These are phyloP conservation scores for Canis aureus DNA, from an alignment of 2,113 vertebrate species.

Conservation along the genomic window DNA sequence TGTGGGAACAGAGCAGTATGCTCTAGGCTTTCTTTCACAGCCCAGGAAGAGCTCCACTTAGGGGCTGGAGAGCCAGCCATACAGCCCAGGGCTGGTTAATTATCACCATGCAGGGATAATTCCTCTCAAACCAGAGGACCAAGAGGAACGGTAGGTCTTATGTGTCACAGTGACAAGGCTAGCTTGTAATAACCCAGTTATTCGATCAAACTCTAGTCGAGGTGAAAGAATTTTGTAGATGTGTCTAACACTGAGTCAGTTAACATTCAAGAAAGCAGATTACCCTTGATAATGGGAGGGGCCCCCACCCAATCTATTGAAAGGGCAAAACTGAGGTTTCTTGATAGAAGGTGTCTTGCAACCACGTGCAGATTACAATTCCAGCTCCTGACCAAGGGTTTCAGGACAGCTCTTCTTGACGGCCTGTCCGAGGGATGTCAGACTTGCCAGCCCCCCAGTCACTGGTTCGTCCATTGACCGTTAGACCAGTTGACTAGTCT, in stretches of 20 bases:
- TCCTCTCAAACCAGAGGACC: background rate
- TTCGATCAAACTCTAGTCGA: background rate
- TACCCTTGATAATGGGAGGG: background rate
- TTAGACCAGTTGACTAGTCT: fast-evolving
- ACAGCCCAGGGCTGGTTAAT: background rate
- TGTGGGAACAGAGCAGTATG: background rate
- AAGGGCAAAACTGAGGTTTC: background rate
- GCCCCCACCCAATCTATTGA: background rate
- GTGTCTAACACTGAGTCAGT: too few species aligned
- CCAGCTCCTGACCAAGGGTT: background rate
- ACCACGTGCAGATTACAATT: background rate
- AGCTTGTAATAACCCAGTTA: background rate
- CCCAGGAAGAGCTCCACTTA: background rate
- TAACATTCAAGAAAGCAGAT: background rate
- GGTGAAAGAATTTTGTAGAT: background rate
- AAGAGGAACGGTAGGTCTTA: background rate
- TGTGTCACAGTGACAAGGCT: background rate
- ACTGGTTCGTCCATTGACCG: background rate
- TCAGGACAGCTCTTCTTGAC: background rate
- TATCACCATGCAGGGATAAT: too few species aligned
- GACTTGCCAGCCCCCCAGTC: background rate
- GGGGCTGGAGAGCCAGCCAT: fast-evolving
- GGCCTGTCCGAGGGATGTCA: background rate
- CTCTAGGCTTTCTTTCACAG: background rate
- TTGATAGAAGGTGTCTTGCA: background rate